A percentile compares a stretch with the other conserved stretches of the same genome.
Conservation (phyloP, 2,797 vertebrate genomes). For the Sebastes minor region DNA sequence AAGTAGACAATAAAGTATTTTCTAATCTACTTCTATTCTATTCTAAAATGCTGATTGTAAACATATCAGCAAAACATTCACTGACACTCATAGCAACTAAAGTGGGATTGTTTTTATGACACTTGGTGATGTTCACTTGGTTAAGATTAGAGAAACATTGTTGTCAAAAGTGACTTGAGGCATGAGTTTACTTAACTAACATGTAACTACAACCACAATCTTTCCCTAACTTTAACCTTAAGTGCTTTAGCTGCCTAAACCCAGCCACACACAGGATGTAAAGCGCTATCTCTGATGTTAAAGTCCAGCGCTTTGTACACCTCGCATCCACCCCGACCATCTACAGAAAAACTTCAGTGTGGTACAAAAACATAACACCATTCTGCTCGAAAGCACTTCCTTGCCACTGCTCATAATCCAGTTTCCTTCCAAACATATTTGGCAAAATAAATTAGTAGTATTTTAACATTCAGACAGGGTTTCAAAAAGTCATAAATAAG, state of each 20-base stretch:
- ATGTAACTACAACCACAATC: not conserved
- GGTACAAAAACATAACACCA: not conserved
- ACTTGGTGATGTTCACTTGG: not conserved
- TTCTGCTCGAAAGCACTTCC: not conserved
- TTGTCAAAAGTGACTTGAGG: not conserved
- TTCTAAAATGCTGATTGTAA: not conserved
- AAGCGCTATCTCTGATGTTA: not conserved
- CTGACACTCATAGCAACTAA: not conserved
- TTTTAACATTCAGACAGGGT: not conserved
- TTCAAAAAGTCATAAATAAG: not conserved
- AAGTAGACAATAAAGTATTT: too few species aligned
- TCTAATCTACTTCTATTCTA: too few species aligned
- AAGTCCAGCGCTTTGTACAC: not conserved
- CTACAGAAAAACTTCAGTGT: not conserved
- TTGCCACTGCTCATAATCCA: not conserved
- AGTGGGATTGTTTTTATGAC: not conserved
- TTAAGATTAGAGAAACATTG: not conserved
- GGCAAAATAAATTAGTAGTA: not conserved
- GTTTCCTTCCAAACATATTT: not conserved
- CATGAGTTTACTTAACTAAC: not conserved
- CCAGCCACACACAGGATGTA: not conserved
- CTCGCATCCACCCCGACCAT: not conserved
- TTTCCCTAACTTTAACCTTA: not conserved
- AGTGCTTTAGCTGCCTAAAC: not conserved
- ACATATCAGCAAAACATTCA: not conserved